Evolutionary conservation across 2,113 vertebrate genomes (phyloP), one percentile per base, ranked within the genome.

Genomic region (Cyanoderma ruficeps): DNA sequence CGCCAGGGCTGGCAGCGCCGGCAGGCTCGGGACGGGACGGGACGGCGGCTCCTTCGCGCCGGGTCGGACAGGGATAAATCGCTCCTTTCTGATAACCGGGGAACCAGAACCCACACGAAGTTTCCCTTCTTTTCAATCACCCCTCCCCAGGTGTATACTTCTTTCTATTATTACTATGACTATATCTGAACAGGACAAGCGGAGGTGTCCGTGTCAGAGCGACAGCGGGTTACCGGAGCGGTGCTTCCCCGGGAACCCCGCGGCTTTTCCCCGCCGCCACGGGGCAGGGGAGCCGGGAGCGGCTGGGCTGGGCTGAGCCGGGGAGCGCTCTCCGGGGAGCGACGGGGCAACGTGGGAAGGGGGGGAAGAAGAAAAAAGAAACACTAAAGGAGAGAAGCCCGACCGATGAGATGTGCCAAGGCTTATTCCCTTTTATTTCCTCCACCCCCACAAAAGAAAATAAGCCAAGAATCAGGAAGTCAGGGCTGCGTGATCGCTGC

Each of bases 381-480:
- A 31, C 35, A 39, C 42, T 27, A 31, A 47, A 74, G 90, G 61
- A 70, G 49, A 71, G 37, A 61, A 61, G 59, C 44, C 49, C 47
- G 44, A 33, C 27, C 55, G 25, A 68, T 3, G 53, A 50, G 67
- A 93, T 83, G 59, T 89, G 84, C 90, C 83, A 93, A 74, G 24
- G n/a, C 88, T 89, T 65, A 93, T 83, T 94, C 76, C 67, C 59
- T 92, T 89, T 79, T 91, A 89, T 96, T 91, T 89, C 92, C 70
- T 93, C 92, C 94, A 78, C 94, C 88, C 91, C 89, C 89, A 72
- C 89, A 74, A 89, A 89, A 92, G 72, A 90, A 96, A 90, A 91
- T 87, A 76, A 92, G 50, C 93, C 55, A 22, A 57, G 72, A 92
- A 96, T 84, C 89, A 95, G 96, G 95, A 94, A 95, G 93, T 81